Percentiles rank a stretch among this genome's conserved stretches.
Conservation (phyloP, 2,113 vertebrate species). For the Tachycineta bicolor region DNA sequence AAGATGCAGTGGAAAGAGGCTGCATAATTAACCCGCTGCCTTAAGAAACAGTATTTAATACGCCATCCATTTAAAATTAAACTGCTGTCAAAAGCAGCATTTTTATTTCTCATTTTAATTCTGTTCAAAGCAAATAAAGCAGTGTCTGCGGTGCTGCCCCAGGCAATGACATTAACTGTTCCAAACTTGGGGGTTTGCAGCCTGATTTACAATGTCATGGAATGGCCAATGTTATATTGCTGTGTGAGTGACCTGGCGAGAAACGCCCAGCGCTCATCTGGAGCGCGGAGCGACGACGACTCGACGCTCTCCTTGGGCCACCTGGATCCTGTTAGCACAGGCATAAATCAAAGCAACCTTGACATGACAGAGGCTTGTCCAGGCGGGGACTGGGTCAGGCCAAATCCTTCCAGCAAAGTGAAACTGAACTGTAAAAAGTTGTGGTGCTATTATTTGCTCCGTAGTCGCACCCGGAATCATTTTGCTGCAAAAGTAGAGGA, state of each 20-base stretch:
- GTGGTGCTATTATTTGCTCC: neutral
- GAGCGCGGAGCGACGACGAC: rapidly evolving
- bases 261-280: neutral
- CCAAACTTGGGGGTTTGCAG: neutral
- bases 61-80: slow-evolving; percentile 7
- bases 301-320: neutral
- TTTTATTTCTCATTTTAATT: slow-evolving; percentile 21
- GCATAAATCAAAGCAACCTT: slow-evolving; percentile 3
- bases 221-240: neutral
- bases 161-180: neutral
- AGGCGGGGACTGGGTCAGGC: neutral
- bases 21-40: slow-evolving; percentile 13
- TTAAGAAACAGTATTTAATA: slow-evolving; percentile 5
- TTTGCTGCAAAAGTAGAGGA: neutral
- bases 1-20: slow-evolving; percentile 21
- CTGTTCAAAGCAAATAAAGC: slow-evolving; percentile 39
- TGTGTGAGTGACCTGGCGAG: neutral
- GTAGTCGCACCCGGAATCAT: neutral
- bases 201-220: neutral
- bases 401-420: neutral
- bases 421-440: neutral
- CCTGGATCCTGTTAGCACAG: neutral
- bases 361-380: neutral
- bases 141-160: neutral
- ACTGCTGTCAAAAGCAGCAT: neutral